Conservation (phyloP, 1,140 invertebrate species). For the Goniozus legneri region DNA sequence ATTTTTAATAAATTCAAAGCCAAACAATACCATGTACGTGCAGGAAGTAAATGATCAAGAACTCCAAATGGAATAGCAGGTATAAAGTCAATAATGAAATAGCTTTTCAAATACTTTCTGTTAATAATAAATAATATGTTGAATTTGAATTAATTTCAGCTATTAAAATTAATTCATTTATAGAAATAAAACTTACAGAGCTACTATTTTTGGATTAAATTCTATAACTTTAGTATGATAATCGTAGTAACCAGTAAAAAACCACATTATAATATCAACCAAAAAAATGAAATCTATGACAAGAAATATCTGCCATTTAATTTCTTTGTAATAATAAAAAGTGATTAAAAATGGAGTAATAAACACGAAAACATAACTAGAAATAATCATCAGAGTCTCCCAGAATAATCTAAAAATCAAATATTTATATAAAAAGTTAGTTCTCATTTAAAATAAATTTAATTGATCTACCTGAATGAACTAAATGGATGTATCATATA, state of each 20-base stretch:
- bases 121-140: constrained; percentile 6
- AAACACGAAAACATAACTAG: constrained; percentile 19
- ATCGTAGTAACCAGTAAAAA: constrained; percentile 45
- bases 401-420: constrained; percentile 30
- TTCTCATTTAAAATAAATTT: not conserved
- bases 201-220: constrained; percentile 30
- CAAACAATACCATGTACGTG: constrained; percentile 20
- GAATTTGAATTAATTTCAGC: not conserved
- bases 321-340: constrained; percentile 20
- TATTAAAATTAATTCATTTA: constrained; percentile 1
- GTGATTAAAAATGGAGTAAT: constrained; percentile 25
- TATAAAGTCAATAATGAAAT: constrained; percentile 33
- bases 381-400: constrained; percentile 32
- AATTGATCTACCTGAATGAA: constrained; percentile 25
- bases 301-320: constrained; percentile 9
- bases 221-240: constrained; percentile 23
- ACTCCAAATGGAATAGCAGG: constrained; percentile 33
- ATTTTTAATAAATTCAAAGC: constrained; percentile 36
- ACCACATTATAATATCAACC: constrained; percentile 28
- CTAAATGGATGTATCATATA: constrained; percentile 47
- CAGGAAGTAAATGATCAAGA: constrained; percentile 15
- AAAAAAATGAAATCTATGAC: constrained; percentile 25
- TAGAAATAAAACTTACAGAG: constrained; percentile 27
- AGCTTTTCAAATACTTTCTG: constrained; percentile 37
- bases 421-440: not conserved